These are phyloP conservation scores for Manduca sexta DNA, from an alignment of 1,140 invertebrate genomes.

Conservation along the genomic window DNA sequence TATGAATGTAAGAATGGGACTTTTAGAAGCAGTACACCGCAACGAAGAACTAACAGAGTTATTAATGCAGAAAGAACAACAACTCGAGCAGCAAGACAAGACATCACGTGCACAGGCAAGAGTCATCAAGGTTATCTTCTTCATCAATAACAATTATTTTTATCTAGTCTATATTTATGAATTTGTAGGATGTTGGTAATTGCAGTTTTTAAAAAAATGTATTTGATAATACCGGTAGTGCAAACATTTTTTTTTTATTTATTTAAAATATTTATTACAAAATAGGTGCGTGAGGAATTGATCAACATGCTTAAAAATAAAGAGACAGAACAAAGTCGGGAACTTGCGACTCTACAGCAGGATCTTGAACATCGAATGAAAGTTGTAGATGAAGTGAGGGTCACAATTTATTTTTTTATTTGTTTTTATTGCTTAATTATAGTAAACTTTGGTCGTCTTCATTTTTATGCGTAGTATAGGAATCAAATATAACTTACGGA, in stretches of 20 bases:
- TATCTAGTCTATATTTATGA: neutral
- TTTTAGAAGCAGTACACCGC: constrained; percentile 53
- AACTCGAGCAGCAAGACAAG: constrained; percentile 71
- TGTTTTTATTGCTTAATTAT: neutral
- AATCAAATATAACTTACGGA: too few relatives aligned
- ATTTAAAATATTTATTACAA: too few relatives aligned
- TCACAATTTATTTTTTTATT: constrained; percentile 30
- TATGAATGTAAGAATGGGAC: constrained; percentile 56
- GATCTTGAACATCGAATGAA: constrained; percentile 63
- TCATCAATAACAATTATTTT: neutral
- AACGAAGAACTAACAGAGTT: constrained; percentile 68
- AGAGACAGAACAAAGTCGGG: constrained; percentile 60
- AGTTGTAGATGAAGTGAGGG: constrained; percentile 66
- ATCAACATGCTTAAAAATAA: constrained; percentile 69
- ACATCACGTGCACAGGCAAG: constrained; percentile 70
- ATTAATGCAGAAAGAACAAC: constrained; percentile 66
- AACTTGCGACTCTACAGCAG: constrained; percentile 47
- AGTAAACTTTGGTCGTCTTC: too few relatives aligned
- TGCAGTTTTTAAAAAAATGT: too few relatives aligned
- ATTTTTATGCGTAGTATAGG: too few relatives aligned
- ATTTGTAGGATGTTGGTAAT: too few relatives aligned
- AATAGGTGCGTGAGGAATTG: constrained; percentile 68
- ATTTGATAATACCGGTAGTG: too few relatives aligned
- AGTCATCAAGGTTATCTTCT: constrained; percentile 59
- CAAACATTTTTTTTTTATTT: constrained; percentile 5